Conservation (phyloP, 1,140 invertebrate genomes). For the Panulirus ornatus region DNA sequence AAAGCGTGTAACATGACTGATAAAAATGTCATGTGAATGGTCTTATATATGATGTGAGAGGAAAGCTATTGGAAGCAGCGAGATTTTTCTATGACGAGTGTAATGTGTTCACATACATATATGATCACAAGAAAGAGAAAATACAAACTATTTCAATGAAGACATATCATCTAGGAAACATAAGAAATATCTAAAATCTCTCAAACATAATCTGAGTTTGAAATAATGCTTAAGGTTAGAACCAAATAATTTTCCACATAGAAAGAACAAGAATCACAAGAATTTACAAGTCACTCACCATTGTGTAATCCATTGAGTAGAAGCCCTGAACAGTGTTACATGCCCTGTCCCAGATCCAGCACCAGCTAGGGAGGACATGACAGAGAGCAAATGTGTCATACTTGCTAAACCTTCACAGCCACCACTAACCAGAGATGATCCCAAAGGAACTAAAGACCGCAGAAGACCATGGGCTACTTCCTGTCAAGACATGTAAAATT, state of each 20-base stretch:
- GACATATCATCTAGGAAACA: too few species aligned
- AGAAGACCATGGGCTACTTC: constrained; percentile 80
- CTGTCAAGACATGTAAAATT: constrained; percentile 86
- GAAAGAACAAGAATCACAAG: background rate
- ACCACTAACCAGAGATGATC: constrained; percentile 55
- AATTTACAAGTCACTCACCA: constrained; percentile 77
- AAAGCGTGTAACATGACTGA: too few species aligned
- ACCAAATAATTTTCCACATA: background rate
- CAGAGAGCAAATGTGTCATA: constrained; percentile 83
- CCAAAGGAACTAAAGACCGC: constrained; percentile 66
- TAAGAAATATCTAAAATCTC: background rate
- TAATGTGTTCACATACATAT: too few species aligned
- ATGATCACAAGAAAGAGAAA: too few species aligned
- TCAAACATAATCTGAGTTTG: background rate
- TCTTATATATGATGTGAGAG: too few species aligned
- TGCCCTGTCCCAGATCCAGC: constrained; percentile 88
- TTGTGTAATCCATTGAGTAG: constrained; percentile 86
- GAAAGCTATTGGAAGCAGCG: too few species aligned
- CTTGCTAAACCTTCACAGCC: constrained; percentile 62
- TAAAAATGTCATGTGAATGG: too few species aligned
- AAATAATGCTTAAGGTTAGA: background rate
- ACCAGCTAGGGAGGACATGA: constrained; percentile 89
- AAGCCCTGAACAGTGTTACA: constrained; percentile 87
- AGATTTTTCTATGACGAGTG: too few species aligned
- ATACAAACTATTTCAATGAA: too few species aligned